phyloP scores from a whole-genome alignment of 2,888 invertebrate species.

The Eristalis tenax region DNA sequence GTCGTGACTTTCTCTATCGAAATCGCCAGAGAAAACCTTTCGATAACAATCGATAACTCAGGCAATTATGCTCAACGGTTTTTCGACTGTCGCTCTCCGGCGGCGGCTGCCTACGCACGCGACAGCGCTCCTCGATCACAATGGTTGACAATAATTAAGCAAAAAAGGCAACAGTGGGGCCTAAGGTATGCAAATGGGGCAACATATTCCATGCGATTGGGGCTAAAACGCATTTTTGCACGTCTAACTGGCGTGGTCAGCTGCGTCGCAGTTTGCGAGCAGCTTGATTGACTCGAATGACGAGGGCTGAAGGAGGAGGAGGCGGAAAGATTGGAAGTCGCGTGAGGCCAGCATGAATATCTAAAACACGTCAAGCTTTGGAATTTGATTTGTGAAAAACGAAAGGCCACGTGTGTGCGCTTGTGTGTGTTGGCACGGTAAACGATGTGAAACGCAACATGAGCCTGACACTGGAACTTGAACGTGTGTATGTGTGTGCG shows the following conservation, averaged over 20 bases:
- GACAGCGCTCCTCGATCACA: background rate
- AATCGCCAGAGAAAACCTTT: constrained; percentile 42
- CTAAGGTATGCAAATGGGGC: constrained; percentile 51
- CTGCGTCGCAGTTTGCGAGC: constrained; percentile 29
- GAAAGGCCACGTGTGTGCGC: constrained; percentile 39
- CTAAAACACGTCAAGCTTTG: constrained; percentile 51
- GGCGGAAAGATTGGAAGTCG: constrained; percentile 10
- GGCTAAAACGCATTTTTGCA: constrained; percentile 53
- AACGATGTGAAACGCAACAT: constrained; percentile 43
- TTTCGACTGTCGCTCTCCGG: background rate
- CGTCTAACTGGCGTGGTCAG: constrained; percentile 58
- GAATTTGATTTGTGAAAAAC: constrained; percentile 57
- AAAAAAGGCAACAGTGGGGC: background rate
- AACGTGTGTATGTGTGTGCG: constrained; percentile 11
- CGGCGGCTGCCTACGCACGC: background rate
- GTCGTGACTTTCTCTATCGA: constrained; percentile 31
- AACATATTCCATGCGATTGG: constrained; percentile 24
- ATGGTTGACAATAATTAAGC: background rate
- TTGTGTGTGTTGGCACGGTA: constrained; percentile 8
- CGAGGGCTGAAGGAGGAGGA: constrained; percentile 5
- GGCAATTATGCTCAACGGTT: constrained; percentile 16
- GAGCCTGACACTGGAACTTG: constrained; percentile 19
- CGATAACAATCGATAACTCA: constrained; percentile 49
- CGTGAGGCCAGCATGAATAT: constrained; percentile 64
- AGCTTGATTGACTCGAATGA: constrained; percentile 34